These are phyloP conservation scores for Eulemur mongoz DNA, from an alignment of 2,797 vertebrate species.

Conservation along the genomic window DNA sequence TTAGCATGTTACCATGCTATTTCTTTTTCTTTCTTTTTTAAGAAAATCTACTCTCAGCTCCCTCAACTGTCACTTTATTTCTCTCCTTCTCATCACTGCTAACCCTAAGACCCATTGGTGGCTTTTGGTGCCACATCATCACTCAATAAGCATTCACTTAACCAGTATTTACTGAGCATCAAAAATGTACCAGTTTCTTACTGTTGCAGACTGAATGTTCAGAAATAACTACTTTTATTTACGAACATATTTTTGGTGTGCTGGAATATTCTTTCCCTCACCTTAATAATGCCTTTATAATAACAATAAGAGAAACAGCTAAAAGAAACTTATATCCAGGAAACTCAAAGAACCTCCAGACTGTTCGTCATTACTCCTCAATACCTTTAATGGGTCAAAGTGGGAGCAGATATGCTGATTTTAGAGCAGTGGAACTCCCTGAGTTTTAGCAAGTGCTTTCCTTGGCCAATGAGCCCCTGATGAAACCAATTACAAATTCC, in stretches of 20 bases:
- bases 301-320: background rate
- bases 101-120: background rate
- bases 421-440: background rate
- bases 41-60: background rate
- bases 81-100: background rate
- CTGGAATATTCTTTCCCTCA: background rate
- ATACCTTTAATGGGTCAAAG: background rate
- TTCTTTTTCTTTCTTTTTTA: background rate
- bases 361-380: background rate
- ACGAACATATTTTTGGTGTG: background rate
- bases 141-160: background rate
- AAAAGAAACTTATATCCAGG: background rate
- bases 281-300: background rate
- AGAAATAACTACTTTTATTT: constrained; percentile 21
- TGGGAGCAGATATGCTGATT: background rate
- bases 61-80: background rate
- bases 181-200: background rate
- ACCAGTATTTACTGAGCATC: background rate
- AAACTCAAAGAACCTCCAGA: background rate
- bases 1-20: background rate
- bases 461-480: background rate
- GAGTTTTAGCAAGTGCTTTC: background rate
- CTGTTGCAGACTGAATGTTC: background rate
- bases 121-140: background rate
- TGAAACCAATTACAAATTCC: background rate